Evolutionary conservation across 2,113 vertebrate genomes (phyloP), one percentile per base, ranked within the genome.

Genomic region (Malurus cyaneus): DNA sequence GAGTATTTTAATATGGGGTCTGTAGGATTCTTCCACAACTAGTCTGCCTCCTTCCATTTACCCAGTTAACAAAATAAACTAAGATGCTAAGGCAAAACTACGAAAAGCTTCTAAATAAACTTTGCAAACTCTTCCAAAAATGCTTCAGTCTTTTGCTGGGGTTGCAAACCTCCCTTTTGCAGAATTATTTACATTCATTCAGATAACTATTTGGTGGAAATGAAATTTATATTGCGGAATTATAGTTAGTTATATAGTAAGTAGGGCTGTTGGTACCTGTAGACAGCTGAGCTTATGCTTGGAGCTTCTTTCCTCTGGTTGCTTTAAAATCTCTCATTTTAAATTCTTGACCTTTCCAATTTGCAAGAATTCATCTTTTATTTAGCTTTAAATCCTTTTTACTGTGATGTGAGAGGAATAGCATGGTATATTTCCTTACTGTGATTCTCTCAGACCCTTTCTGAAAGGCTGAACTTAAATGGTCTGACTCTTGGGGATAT

Each of bases 131-230:
- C 61, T 78, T 83, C 26, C 5, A 52, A 71, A 84, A 89, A 8
- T 4, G 17, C 14, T 57, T 73, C 28, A 70, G 15, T 53, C 24
- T 77, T 12, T 80, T 82, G 18, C 18, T 0, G 0, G 23, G 62
- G 18, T 46, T 24, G 16, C 4, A 83, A 82, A 50, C 2, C 16
- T 61, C 26, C 7, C 53, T 47, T 31, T 29, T 80, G 10, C 26
- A 86, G 36, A 77, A 73, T 61, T 83, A 19, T 60, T 89, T 92
- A 61, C 19, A 65, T 78, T 86, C 18, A n/a, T 83, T 92, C 28
- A 77, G 21, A 23, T 52, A 64, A 44, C 6, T 65, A 23, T 14
- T 79, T 31, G 14, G 24, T 41, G 39, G 7, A n/a, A 2, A 6
- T 79, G 57, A 85, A 94, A 84, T 85, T 52, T 76, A 20, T 79